Base-by-base conservation (phyloP, 2,888 invertebrate genomes). In the Parasteatoda lunata region DNA sequence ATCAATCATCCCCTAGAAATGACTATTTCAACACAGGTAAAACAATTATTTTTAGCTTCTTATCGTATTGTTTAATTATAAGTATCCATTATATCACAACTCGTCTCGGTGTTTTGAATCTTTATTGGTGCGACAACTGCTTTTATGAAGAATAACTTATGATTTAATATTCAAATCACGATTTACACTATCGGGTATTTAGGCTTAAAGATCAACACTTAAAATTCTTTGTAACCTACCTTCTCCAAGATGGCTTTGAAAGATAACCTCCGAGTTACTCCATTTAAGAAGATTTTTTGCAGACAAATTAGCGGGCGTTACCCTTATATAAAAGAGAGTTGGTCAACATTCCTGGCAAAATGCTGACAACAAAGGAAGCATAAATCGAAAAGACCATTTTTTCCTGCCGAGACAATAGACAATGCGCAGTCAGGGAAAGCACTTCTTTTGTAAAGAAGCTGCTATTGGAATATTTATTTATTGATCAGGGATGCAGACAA, bases 321-420 rank as follows among this genome's bases (percentile, higher is more conserved):
- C 73, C 52, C 75, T 81, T 80, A 5, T n/a, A 9, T 7, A 45
- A 71, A 80, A 72, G 52, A 64, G 72, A 80, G 70, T 59, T 49
- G 72, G 72, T 65, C 72, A 80, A 48, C 65, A 49, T 45, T 68
- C 65, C 54, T 51, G 11, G 9, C 71, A 4, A 8, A 66, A 77
- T 59, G 47, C 54, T 13, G 15, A 70, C 45, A 49, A 77, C 77
- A 83, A 83, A 77, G 52, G 83, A 69, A 70, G 70, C 83, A 71
- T 83, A 83, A 77, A 83, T 83, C 71, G 59, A n/a, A 11, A 15
- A 47, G 59, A 51, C 65, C 66, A 76, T 70, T 76, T 71, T 83
- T 83, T 83, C 69, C 30, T 65, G 48, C 77, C 7, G n/a, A 77
- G 47, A 83, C 83, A 83, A 83, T 83, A 49, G 64, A 83, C 83